A percentile compares a stretch with the other conserved stretches of the same genome.
phyloP scores from a whole-genome alignment of 2,888 invertebrate species.

The Lepidocyrtinus sp. region DNA sequence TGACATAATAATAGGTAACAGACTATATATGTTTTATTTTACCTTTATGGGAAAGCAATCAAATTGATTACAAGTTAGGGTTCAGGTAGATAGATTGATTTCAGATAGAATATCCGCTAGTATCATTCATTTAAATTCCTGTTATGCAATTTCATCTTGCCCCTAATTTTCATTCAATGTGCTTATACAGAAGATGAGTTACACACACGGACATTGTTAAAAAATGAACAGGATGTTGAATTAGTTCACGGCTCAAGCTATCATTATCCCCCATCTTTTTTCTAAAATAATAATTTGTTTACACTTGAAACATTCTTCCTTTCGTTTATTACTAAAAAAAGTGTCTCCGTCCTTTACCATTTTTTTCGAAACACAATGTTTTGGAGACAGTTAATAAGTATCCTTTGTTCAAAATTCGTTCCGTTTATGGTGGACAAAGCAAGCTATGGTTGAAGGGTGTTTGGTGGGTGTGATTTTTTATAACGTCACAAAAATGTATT shows the following conservation, averaged over 20 bases:
- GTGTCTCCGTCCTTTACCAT: not conserved
- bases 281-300: constrained; percentile 42
- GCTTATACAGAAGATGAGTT: too few species aligned
- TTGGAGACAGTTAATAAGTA: not conserved
- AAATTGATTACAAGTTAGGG: too few species aligned
- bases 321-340: constrained; percentile 25
- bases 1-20: too few species aligned
- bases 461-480: not conserved
- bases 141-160: not conserved
- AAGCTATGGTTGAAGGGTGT: not conserved
- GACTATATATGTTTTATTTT: too few species aligned
- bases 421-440: constrained; percentile 43
- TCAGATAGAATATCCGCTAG: too few species aligned
- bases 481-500: not conserved
- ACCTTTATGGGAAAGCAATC: too few species aligned
- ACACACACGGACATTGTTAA: not conserved
- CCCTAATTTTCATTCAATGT: too few species aligned
- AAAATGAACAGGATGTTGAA: constrained; percentile 46
- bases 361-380: too few species aligned
- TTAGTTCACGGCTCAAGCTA: constrained; percentile 54
- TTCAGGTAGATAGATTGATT: too few species aligned
- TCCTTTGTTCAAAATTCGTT: constrained; percentile 50
- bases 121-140: too few species aligned
- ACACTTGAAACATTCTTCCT: constrained; percentile 55
- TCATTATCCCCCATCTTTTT: constrained; percentile 29